A percentile compares a stretch with the other conserved stretches of the same genome.
Conservation (phyloP, 2,113 vertebrate genomes). For the Micronisus gabar region DNA sequence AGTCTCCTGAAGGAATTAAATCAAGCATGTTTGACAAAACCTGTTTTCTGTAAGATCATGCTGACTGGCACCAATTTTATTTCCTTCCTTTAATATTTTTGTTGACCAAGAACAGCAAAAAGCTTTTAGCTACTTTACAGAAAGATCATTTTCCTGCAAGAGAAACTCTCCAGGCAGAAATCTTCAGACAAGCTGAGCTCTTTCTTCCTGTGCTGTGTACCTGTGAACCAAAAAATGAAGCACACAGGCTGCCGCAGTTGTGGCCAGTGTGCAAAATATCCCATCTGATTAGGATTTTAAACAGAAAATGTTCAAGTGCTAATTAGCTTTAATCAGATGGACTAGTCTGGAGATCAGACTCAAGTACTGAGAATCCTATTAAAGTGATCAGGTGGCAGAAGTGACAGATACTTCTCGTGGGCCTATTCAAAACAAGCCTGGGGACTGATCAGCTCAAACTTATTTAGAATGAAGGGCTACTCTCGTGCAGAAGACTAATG, state of each 20-base stretch:
- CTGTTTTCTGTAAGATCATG: background rate
- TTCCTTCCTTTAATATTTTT: background rate
- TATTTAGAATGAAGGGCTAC: background rate
- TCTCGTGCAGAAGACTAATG: background rate
- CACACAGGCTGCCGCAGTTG: fast-evolving
- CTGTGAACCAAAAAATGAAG: background rate
- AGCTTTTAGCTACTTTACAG: background rate
- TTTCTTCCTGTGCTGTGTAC: background rate
- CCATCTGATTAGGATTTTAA: background rate
- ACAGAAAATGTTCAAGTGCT: background rate
- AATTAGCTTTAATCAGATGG: slow-evolving; percentile 20
- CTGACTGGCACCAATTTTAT: background rate
- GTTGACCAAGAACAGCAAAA: background rate
- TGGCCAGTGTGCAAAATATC: background rate
- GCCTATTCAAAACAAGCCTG: background rate
- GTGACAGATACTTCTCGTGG: background rate
- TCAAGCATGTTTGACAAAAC: background rate
- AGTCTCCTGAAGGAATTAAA: slow-evolving; percentile 5
- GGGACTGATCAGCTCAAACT: background rate
- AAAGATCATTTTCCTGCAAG: background rate
- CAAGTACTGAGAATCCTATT: background rate
- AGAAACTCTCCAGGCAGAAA: background rate
- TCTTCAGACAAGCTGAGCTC: background rate
- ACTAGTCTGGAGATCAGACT: background rate
- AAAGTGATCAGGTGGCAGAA: background rate